Conservation (phyloP, 1,140 invertebrate genomes). For the Trissolcus basalis region DNA sequence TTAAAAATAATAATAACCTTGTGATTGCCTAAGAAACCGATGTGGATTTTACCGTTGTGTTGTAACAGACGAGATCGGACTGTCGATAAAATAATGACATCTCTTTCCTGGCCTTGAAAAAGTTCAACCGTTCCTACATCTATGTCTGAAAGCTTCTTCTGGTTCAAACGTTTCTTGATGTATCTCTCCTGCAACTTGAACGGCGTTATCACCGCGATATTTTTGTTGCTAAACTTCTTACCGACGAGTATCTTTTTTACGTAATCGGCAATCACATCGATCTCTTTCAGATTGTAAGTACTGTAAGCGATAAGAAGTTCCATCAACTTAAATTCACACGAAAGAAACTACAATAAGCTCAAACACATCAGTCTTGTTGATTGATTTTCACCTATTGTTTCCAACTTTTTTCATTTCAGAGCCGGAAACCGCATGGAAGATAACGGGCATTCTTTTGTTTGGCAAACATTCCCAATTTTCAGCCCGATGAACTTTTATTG, state of each 20-base stretch:
- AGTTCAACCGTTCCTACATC: conserved; percentile 88
- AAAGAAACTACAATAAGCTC: too few species aligned
- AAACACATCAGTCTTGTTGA: too few species aligned
- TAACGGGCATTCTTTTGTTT: conserved; percentile 79
- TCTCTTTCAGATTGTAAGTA: conserved; percentile 85
- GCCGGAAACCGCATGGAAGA: conserved; percentile 81
- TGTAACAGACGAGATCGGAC: conserved; percentile 78
- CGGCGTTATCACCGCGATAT: conserved; percentile 91
- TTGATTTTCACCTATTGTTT: conserved; percentile 4
- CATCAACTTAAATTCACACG: too few species aligned
- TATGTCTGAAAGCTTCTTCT: conserved; percentile 56
- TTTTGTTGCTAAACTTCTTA: conserved; percentile 75
- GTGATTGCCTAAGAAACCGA: conserved; percentile 85
- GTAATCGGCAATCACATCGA: conserved; percentile 78
- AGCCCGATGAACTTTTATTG: conserved; percentile 52
- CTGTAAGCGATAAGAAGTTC: conserved; percentile 67
- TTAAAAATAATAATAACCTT: too few species aligned
- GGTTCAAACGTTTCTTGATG: conserved; percentile 75
- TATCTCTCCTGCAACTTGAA: conserved; percentile 82
- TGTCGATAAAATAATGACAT: conserved; percentile 88
- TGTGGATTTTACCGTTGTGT: conserved; percentile 76
- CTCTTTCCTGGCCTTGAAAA: conserved; percentile 90
- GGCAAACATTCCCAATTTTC: conserved; percentile 67
- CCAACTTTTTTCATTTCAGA: conserved; percentile 60
- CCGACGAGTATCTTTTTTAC: conserved; percentile 74